Evolutionary conservation across 2,888 invertebrate genomes (phyloP).

Genomic region (Apotomis capreana): DNA sequence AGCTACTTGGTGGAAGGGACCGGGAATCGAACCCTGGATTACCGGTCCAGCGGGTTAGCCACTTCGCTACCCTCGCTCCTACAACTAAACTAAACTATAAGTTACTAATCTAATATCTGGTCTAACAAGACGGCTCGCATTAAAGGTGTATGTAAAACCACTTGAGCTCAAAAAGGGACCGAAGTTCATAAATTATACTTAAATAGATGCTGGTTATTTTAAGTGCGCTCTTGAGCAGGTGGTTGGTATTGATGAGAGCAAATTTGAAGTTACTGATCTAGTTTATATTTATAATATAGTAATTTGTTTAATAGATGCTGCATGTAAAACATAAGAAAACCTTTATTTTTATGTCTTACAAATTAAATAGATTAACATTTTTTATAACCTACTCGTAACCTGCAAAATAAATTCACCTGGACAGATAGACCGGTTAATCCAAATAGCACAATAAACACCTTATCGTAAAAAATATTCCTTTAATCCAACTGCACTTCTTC

Average conservation of each 20-base stretch:
- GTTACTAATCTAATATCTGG: slow-evolving; percentile 4
- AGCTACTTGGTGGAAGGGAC: too few species aligned
- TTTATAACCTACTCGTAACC: too few species aligned
- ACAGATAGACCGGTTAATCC: too few species aligned
- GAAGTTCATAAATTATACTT: slow-evolving; percentile 67
- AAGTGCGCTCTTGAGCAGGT: slow-evolving; percentile 60
- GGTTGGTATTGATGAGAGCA: slow-evolving; percentile 41
- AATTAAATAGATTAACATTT: background rate
- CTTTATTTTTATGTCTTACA: too few species aligned
- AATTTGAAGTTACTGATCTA: slow-evolving; percentile 25
- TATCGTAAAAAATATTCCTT: background rate
- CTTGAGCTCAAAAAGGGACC: slow-evolving; percentile 62
- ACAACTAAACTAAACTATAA: background rate
- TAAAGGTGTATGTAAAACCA: slow-evolving; percentile 61
- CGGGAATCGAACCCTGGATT: too few species aligned
- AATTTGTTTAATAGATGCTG: background rate
- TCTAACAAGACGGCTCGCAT: slow-evolving; percentile 59
- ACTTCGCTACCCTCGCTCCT: too few species aligned
- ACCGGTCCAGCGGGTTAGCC: too few species aligned
- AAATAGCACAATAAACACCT: background rate
- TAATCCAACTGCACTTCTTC: slow-evolving; percentile 1
- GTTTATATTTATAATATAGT: background rate
- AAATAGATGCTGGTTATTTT: slow-evolving; percentile 65
- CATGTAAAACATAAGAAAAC: background rate
- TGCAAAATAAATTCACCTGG: too few species aligned